Evolutionary conservation across 2,888 invertebrate genomes (phyloP).

Genomic region (Carpatolechia fugitivella): DNA sequence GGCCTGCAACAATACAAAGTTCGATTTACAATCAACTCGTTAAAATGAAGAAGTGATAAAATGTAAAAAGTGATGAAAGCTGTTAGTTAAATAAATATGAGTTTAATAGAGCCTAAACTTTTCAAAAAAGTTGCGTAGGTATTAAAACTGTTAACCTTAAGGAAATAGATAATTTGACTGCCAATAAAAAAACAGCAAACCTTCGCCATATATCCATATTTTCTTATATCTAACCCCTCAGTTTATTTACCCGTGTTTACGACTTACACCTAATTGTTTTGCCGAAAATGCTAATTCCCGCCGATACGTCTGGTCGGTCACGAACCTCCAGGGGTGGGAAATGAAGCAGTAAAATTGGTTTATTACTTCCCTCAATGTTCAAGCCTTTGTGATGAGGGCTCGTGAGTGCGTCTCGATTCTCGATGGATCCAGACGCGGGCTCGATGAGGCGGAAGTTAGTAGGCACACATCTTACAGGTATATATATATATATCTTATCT

Average conservation of each 20-base stretch:
- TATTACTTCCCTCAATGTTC: slow-evolving; percentile 1
- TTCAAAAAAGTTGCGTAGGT: no score
- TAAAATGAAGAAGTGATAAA: no score
- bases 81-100: no score
- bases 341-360: slow-evolving; percentile 4
- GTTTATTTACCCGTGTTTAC: slow-evolving; percentile 4
- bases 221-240: not conserved
- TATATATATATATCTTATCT: no score
- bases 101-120: no score
- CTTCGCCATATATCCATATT: not conserved
- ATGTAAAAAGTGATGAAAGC: no score
- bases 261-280: slow-evolving; percentile 6
- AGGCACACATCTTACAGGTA: not conserved
- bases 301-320: slow-evolving; percentile 1
- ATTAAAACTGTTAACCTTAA: no score
- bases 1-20: no score
- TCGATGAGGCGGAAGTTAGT: not conserved
- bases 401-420: not conserved
- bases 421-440: not conserved
- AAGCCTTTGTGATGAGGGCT: not conserved
- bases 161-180: no score
- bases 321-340: not conserved
- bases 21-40: no score
- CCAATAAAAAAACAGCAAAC: no score
- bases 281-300: slow-evolving; percentile 6